Evolutionary conservation across 2,113 vertebrate species (phyloP), one percentile per base, ranked within the genome.

Genomic region (Chinchilla lanigera): DNA sequence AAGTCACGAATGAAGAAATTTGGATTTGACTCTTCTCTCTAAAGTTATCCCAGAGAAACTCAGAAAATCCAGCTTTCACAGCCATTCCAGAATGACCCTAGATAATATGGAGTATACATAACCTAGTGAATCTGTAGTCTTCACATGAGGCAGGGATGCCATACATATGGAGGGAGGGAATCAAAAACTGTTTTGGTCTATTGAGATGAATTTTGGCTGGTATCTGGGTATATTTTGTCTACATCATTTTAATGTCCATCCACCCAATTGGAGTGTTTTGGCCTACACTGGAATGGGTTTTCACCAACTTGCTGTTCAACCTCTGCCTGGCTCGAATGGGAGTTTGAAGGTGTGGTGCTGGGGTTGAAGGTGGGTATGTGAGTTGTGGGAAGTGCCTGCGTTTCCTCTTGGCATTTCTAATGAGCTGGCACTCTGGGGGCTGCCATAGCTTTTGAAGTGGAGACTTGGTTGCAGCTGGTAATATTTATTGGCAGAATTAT

Each of bases 401-500:
- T 94, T 60, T 92, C 65, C 33, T 88, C 41, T 82, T 86, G n/a
- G 44, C 44, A 63, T 52, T 38, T 88, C 58, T 84, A 65, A 47
- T 41, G 63, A 93, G 24, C 63, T 56, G 56, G 65, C 24, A 60
- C 22, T 77, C 50, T n/a, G 52, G 50, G 33, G 61, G 6, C 65
- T 87, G 86, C 28, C 8, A 10, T 16, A 50, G 38, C 65, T 86
- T 96, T 86, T 65, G 78, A 73, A 44, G 44, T 81, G n/a, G 95
- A 86, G 73, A 54, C 65, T 95, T 60, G 75, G 75, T 87, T 89
- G 14, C 30, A 84, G 30, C 44, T 71, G 52, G 69, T 52, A 75
- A 80, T 84, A 91, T 81, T 94, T 95, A 88, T 54, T 52, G 95
- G 73, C 44, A 82, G 78, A 95, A 95, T 90, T 86, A 93, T 2